Base-by-base conservation (phyloP, 2,113 vertebrate species). In the Oryzias melastigma region DNA sequence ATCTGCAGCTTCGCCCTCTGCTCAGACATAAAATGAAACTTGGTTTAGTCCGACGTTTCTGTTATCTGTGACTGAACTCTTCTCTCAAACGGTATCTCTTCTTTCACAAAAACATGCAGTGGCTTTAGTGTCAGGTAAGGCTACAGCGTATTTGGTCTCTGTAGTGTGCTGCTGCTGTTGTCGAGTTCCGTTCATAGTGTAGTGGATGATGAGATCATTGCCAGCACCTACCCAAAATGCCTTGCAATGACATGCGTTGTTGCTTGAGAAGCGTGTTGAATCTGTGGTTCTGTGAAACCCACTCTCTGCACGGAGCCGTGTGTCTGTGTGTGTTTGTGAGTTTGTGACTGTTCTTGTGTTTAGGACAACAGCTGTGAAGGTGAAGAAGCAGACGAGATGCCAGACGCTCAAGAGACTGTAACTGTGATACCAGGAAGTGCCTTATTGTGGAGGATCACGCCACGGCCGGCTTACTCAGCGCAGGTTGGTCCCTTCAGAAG, bases 371-470 rank as follows among this genome's bases (percentile, higher is more conserved):
- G 89, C 8, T 80, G 87, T 80, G 92, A 89, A 71, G 80, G 88
- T 0, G 93, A 94, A 14, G 91, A 91, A 42, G 88, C 87, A 0
- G 96, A 97, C 16, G 92, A 94, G 22, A 91, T 95, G 87, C 97
- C 95, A 10, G 93, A 93, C 27, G 70, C 91, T 50, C 94, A 96
- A 73, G 97, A 98, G 62, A 96, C 96, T 0, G 94, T 98, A 58
- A 92, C 93, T 75, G 93, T 96, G 85, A 89, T 99, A 75, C 94
- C 95, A 22, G 96, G 96, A 88, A 99, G 97, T 90, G 94, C 93
- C 79, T 92, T 99, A 44, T 91, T 99, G 62, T 99, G 97, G 97
- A 96, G 95, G 83, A 92, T 97, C 89, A 91, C 88, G 7, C 89
- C 90, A 1, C 92, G 95, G 57, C 97, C 97, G 15, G 80, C 93